Conservation (phyloP, 1,140 invertebrate genomes). For the Cyrtorhinus lividipennis region DNA sequence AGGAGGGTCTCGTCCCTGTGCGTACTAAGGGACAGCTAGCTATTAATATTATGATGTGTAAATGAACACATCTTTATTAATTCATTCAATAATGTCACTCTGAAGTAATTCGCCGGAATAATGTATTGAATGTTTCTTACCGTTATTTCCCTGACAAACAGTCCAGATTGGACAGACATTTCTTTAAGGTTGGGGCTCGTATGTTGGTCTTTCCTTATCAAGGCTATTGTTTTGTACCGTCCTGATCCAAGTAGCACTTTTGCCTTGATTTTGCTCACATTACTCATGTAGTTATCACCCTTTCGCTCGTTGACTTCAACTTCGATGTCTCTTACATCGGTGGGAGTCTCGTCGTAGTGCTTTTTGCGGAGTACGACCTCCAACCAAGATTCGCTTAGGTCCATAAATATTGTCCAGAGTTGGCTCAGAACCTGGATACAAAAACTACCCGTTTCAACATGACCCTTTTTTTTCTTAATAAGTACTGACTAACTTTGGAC, state of each 20-base stretch:
- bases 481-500: too few species aligned
- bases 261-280: not conserved
- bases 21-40: too few species aligned
- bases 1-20: too few species aligned
- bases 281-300: not conserved
- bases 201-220: not conserved
- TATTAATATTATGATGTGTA: too few species aligned
- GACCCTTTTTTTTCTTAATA: too few species aligned
- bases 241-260: not conserved
- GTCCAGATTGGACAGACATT: not conserved
- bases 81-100: too few species aligned
- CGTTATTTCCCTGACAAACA: not conserved
- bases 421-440: too few species aligned
- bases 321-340: not conserved
- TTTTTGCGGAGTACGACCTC: not conserved
- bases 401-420: too few species aligned
- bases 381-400: not conserved
- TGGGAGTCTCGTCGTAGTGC: not conserved
- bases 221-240: not conserved
- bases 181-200: not conserved
- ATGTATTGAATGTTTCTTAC: too few species aligned
- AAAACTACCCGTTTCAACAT: too few species aligned
- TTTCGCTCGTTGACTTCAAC: not conserved
- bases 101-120: too few species aligned
- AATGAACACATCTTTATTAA: too few species aligned